Evolutionary conservation across 2,797 vertebrate species (phyloP).

Genomic region (Lateolabrax maculatus): DNA sequence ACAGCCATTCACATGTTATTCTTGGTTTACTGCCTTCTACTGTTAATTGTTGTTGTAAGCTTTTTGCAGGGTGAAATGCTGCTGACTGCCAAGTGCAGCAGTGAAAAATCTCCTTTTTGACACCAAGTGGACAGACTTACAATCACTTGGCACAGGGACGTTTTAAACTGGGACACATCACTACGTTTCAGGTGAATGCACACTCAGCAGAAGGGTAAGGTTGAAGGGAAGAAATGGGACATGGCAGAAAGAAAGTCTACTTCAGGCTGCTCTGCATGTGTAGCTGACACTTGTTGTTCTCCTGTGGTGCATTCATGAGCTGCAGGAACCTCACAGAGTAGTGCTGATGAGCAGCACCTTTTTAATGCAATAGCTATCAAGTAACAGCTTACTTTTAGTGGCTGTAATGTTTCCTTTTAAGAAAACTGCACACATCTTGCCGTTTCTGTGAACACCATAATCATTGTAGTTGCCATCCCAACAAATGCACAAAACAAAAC

Average conservation of each 20-base stretch:
- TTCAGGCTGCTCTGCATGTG: slow-evolving; percentile 15
- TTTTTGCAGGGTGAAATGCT: not conserved
- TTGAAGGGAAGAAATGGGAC: slow-evolving; percentile 28
- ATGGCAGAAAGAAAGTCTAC: not conserved
- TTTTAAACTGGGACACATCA: slow-evolving; percentile 49
- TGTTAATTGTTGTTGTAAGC: not conserved
- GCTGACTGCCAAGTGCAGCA: not conserved
- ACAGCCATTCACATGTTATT: not conserved
- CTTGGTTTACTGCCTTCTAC: not conserved
- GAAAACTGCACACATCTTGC: not conserved
- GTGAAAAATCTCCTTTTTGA: slow-evolving; percentile 21
- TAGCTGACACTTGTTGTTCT: slow-evolving; percentile 29
- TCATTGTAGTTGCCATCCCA: not conserved
- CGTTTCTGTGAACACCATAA: not conserved
- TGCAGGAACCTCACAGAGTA: not conserved
- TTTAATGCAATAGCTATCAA: slow-evolving; percentile 2
- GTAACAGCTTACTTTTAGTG: not conserved
- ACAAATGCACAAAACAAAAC: not conserved
- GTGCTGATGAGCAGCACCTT: not conserved
- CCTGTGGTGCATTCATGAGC: slow-evolving; percentile 34
- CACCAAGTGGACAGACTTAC: slow-evolving; percentile 6
- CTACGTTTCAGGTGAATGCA: slow-evolving; percentile 28
- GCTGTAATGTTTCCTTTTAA: not conserved
- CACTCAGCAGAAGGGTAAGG: slow-evolving; percentile 32
- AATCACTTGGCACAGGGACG: slow-evolving; percentile 18